These are phyloP conservation scores for Anguilla japonica DNA, from an alignment of 2,113 vertebrate genomes.

Conservation along the genomic window DNA sequence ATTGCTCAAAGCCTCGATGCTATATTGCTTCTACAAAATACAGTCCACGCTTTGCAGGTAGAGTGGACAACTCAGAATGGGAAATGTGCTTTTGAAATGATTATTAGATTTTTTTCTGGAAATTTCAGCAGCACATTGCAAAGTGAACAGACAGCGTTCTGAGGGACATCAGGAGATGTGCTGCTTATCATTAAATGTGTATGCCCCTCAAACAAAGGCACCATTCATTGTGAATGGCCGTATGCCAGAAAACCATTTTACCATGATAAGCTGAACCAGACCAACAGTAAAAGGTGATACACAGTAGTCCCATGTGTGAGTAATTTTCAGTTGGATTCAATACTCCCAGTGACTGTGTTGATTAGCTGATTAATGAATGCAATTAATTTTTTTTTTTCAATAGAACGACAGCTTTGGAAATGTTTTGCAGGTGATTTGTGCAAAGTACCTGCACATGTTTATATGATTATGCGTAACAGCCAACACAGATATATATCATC, in stretches of 20 bases:
- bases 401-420: background rate
- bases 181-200: conserved; percentile 42
- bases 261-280: conserved; percentile 37
- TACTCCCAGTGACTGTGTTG: background rate
- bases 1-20: background rate
- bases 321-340: conserved; percentile 27
- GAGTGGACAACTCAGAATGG: background rate
- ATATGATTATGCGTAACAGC: background rate
- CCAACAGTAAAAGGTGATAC: conserved; percentile 21
- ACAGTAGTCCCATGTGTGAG: conserved; percentile 23
- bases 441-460: background rate
- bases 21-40: background rate
- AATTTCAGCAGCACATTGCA: background rate
- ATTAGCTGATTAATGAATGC: background rate
- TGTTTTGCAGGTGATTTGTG: background rate
- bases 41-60: background rate
- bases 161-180: conserved; percentile 7
- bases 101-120: background rate
- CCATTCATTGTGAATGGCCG: conserved; percentile 45
- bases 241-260: conserved; percentile 41
- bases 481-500: background rate
- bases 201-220: conserved; percentile 41
- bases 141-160: background rate
- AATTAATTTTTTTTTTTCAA: background rate
- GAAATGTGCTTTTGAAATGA: background rate